These are phyloP conservation scores for Lasioglossum lativentre DNA, from an alignment of 2,888 invertebrate species.

Conservation along the genomic window DNA sequence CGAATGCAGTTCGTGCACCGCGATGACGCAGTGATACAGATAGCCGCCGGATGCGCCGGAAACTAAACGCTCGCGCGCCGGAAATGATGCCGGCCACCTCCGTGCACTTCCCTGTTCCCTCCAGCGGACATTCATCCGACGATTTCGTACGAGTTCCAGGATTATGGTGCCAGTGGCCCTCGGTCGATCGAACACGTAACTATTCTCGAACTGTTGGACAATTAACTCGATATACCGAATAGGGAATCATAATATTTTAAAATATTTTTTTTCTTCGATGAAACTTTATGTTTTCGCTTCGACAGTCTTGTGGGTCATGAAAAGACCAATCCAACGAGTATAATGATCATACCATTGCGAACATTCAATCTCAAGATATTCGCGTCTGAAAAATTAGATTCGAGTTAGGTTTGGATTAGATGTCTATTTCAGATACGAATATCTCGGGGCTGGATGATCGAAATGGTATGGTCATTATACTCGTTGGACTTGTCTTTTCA, in stretches of 20 bases:
- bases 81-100: constrained; percentile 81
- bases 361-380: not conserved
- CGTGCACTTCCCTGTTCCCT: constrained; percentile 75
- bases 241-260: no score
- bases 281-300: not conserved
- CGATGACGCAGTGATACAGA: constrained; percentile 79
- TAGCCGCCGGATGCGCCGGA: constrained; percentile 79
- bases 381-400: not conserved
- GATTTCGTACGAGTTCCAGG: constrained; percentile 58
- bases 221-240: no score
- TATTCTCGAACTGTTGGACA: not conserved
- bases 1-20: constrained; percentile 34
- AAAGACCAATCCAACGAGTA: not conserved
- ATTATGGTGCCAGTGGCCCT: not conserved
- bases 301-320: not conserved
- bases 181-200: constrained; percentile 26
- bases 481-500: not conserved
- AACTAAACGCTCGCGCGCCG: constrained; percentile 81
- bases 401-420: not conserved
- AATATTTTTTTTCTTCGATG: not conserved
- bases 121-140: constrained; percentile 43
- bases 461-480: not conserved
- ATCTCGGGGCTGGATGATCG: not conserved
- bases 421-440: not conserved
- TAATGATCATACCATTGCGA: not conserved